Percentiles rank a stretch among this genome's conserved stretches.
Conservation (phyloP, 92 coral and sea anemone genomes). For the Palythoa grandis region DNA sequence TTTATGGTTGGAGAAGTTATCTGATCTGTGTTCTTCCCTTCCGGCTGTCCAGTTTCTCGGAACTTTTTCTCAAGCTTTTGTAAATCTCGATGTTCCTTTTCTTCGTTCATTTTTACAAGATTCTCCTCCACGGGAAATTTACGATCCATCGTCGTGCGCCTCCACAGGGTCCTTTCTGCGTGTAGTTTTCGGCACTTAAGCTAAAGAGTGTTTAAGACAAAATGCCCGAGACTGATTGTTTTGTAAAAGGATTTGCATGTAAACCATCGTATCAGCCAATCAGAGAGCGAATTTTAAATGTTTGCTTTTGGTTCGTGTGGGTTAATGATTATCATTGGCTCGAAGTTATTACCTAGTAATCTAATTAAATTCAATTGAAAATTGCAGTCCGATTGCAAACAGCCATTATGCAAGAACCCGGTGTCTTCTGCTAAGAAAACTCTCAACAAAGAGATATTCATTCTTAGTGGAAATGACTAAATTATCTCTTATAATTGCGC, state of each 20-base stretch:
- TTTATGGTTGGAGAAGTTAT: not conserved
- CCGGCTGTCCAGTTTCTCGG: slow-evolving; percentile 24
- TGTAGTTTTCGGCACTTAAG: slow-evolving; percentile 52
- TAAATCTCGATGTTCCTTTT: not conserved
- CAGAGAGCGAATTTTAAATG: slow-evolving; percentile 60
- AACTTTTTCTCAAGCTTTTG: not conserved
- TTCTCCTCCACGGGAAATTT: slow-evolving; percentile 27
- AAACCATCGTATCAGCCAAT: slow-evolving; percentile 67
- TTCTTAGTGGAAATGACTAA: slow-evolving; percentile 9
- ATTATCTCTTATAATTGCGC: not conserved
- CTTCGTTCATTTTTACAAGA: slow-evolving; percentile 25
- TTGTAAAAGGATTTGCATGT: slow-evolving; percentile 88
- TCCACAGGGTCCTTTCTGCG: slow-evolving; percentile 13
- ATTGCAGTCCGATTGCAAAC: slow-evolving; percentile 52
- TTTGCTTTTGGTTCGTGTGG: slow-evolving; percentile 62
- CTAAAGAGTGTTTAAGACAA: slow-evolving; percentile 67
- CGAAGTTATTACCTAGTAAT: slow-evolving; percentile 55
- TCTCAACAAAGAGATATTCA: slow-evolving; percentile 59
- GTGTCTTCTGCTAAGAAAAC: slow-evolving; percentile 55
- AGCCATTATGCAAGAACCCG: slow-evolving; percentile 41
- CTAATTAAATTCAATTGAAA: slow-evolving; percentile 84
- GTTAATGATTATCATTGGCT: slow-evolving; percentile 67
- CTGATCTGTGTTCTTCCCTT: slow-evolving; percentile 21
- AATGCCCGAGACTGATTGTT: slow-evolving; percentile 81
- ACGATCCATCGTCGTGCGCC: slow-evolving; percentile 43